Conservation (phyloP, 2,888 invertebrate genomes). For the Polyommatus icarus region DNA sequence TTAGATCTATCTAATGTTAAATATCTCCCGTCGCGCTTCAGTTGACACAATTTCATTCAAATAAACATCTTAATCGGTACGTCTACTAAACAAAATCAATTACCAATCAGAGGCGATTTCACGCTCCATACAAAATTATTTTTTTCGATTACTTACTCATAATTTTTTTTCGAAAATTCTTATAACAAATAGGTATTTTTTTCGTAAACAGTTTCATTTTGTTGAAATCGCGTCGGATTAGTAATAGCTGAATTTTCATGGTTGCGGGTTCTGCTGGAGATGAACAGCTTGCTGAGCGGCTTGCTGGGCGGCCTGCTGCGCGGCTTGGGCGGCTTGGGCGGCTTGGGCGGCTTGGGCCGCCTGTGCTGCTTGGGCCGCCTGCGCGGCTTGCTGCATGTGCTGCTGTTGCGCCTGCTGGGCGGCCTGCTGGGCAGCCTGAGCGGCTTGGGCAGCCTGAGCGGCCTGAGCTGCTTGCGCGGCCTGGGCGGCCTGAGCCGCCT, state of each 20-base stretch:
- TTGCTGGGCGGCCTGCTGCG: constrained; percentile 64
- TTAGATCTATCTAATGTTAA: constrained; percentile 68
- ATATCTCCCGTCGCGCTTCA: constrained; percentile 46
- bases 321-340: constrained; percentile 56
- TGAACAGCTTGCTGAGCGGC: constrained; percentile 78
- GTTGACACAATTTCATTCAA: constrained; percentile 27
- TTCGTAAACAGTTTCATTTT: constrained; percentile 40
- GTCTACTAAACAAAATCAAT: constrained; percentile 48
- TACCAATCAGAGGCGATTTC: constrained; percentile 76
- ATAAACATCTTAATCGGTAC: constrained; percentile 36
- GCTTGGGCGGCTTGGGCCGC: constrained; percentile 50
- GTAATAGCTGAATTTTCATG: constrained; percentile 92
- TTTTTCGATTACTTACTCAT: constrained; percentile 38
- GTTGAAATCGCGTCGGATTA: constrained; percentile 81
- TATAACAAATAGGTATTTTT: constrained; percentile 25
- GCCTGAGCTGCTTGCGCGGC: constrained; percentile 51
- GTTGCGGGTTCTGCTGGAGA: constrained; percentile 79
- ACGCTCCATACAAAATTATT: constrained; percentile 52
- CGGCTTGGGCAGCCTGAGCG: constrained; percentile 50
- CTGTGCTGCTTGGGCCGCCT: constrained; percentile 51
- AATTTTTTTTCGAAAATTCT: constrained; percentile 29
- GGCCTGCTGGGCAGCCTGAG: constrained; percentile 55
- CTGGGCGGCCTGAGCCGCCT: constrained; percentile 56
- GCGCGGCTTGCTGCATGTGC: constrained; percentile 54
- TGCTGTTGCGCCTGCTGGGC: constrained; percentile 63